Conservation (phyloP, 2,113 vertebrate species). For the Microtus oregoni region DNA sequence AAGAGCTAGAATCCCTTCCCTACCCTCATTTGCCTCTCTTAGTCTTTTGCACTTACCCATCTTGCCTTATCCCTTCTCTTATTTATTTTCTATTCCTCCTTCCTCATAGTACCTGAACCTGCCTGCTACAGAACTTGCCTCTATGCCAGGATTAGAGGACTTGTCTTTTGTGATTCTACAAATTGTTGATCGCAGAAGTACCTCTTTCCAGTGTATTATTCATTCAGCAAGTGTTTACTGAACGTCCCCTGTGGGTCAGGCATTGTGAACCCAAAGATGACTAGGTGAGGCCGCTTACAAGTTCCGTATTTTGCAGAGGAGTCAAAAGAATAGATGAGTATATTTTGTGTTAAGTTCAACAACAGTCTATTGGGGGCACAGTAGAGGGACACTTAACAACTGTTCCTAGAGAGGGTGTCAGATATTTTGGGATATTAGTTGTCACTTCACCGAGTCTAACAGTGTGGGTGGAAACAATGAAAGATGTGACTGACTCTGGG, state of each 20-base stretch:
- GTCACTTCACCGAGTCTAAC: not conserved
- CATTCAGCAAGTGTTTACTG: not conserved
- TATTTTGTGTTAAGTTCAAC: not conserved
- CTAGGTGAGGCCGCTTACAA: not conserved
- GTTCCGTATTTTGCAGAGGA: constrained; percentile 36
- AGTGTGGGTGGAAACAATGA: not conserved
- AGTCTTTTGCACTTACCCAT: not conserved
- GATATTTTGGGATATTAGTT: not conserved
- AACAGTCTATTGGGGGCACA: not conserved
- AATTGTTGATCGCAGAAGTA: not conserved
- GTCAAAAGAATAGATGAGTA: not conserved
- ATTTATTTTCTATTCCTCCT: not conserved
- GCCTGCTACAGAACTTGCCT: not conserved
- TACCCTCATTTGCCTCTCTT: not conserved
- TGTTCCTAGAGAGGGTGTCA: not conserved
- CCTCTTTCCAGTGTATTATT: not conserved
- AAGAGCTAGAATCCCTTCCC: not conserved
- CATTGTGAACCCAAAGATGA: not conserved
- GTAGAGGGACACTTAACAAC: not conserved
- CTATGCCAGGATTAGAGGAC: not conserved
- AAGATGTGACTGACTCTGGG: not conserved
- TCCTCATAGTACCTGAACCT: not conserved
- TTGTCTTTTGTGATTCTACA: constrained; percentile 3
- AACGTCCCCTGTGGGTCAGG: not conserved
- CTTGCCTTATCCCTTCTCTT: not conserved